Base-by-base conservation (phyloP, 1,140 invertebrate genomes). In the Apocrypta bakeri region DNA sequence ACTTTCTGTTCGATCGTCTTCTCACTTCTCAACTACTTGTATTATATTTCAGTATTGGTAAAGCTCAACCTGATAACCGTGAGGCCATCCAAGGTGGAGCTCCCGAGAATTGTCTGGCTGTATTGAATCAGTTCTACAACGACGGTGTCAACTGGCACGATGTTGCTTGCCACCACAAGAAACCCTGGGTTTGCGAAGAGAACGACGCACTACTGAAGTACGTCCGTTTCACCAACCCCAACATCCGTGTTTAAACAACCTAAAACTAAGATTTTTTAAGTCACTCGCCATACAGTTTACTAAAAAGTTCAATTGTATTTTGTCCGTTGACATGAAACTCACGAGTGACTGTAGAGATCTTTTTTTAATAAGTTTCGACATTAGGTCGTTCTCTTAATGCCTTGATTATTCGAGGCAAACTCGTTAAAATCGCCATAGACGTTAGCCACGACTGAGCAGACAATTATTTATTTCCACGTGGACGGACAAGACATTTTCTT, bases 81-180 rank as follows among this genome's bases (percentile, higher is more conserved):
- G 96, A 97, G 90, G 94, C 94, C 78, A 93, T 95, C 86, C 95
- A 96, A 91, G 95, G 95, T 73, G 96, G 96, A 42, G 95, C 96
- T 29, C 93, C 94, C 3, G 96, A 97, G 88, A 96, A 96, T 88
- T 97, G 96, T 87, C 88, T 97, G 27, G 96, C 96, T 1, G 91
- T 97, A 64, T 90, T 97, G 37, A 97, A 97, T 89, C 95, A 97
- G 87, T 97, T 97, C 92, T 97, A 97, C 93, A 96, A 96, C 76
- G 96, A 97, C 86, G 96, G 96, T 29, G 95, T 97, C 61, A 95
- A 97, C 88, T 97, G 96, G 96, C 96, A 97, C 87, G 96, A 97
- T 86, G 96, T 97, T 27, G 96, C 96, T 84, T 97, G 96, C 87
- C 96, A 97, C 87, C 96, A 97, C 88, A 94, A 95, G 87, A 97